A percentile compares a stretch with the other conserved stretches of the same genome.
Evolutionary conservation across 1,140 invertebrate genomes (phyloP).

Genomic region (Drosophila azteca): DNA sequence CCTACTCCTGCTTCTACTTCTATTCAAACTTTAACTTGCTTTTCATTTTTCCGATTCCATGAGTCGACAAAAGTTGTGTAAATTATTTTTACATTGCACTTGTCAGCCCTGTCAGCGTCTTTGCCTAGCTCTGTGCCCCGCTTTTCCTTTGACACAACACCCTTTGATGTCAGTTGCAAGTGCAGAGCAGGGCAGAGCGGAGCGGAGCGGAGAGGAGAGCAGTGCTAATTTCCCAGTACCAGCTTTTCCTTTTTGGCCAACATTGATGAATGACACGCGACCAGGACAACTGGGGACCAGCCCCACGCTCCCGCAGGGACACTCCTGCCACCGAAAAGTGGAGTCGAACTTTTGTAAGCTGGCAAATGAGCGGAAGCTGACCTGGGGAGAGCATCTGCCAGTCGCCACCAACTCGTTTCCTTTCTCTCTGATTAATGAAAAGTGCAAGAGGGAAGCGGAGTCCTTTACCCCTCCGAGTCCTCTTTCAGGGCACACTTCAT

Average conservation of each 20-base stretch:
- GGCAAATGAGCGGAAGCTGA: slow-evolving; percentile 2
- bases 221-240: slow-evolving; percentile 63
- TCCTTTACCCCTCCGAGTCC: slow-evolving; percentile 1
- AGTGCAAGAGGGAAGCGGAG: slow-evolving; percentile 67
- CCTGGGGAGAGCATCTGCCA: slow-evolving; percentile 18
- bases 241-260: slow-evolving; percentile 8
- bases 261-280: slow-evolving; percentile 65
- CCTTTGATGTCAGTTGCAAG: slow-evolving; percentile 78
- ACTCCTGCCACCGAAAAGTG: slow-evolving; percentile 9
- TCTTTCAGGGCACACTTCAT: slow-evolving; percentile 44
- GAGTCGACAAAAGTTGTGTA: slow-evolving; percentile 75
- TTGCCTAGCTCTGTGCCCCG: not conserved
- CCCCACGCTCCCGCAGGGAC: too few relatives aligned
- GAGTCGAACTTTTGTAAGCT: slow-evolving; percentile 6
- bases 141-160: slow-evolving; percentile 69
- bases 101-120: slow-evolving; percentile 22
- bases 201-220: too few relatives aligned
- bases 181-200: slow-evolving; percentile 9
- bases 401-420: slow-evolving; percentile 31
- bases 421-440: slow-evolving; percentile 72
- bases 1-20: slow-evolving; percentile 1
- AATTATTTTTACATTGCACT: slow-evolving; percentile 72
- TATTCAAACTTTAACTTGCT: slow-evolving; percentile 30
- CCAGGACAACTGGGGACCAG: not conserved
- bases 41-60: slow-evolving; percentile 38